Conservation (phyloP, 2,888 invertebrate genomes). For the Pterobdella sp. region DNA sequence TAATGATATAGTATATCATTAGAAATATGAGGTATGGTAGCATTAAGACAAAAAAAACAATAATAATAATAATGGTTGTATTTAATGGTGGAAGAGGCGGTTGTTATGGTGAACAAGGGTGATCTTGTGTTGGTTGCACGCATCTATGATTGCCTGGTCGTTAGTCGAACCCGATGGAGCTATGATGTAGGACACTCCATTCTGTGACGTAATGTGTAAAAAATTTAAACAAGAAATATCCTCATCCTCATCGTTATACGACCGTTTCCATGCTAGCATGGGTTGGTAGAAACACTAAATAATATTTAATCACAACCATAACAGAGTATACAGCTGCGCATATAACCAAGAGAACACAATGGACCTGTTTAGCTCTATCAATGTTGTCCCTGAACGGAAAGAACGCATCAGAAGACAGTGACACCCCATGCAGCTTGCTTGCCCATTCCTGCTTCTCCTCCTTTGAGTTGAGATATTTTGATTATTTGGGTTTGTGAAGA, state of each 20-base stretch:
- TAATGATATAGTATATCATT: neutral
- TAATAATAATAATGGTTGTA: neutral
- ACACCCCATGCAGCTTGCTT: conserved; percentile 58
- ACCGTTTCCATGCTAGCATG: neutral
- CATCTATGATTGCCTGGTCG: conserved; percentile 76
- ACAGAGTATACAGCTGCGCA: too few relatives aligned
- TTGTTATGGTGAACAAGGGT: conserved; percentile 78
- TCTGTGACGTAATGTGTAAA: conserved; percentile 57
- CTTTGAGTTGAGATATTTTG: too few relatives aligned
- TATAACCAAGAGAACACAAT: too few relatives aligned
- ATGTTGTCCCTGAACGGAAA: conserved; percentile 97
- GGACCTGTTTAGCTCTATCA: conserved; percentile 78
- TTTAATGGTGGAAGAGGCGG: conserved; percentile 78
- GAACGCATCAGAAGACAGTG: conserved; percentile 90
- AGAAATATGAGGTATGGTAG: neutral
- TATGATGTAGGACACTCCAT: conserved; percentile 84
- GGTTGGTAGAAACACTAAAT: neutral
- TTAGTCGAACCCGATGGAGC: conserved; percentile 91
- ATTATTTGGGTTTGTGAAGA: too few relatives aligned
- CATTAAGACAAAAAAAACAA: neutral
- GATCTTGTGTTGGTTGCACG: conserved; percentile 84
- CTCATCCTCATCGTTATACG: neutral
- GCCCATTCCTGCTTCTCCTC: conserved; percentile 54
- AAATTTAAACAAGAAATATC: neutral
- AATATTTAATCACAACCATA: neutral